These are phyloP conservation scores for Hoplostethus mediterraneus DNA, from an alignment of 2,797 vertebrate species.

Conservation along the genomic window DNA sequence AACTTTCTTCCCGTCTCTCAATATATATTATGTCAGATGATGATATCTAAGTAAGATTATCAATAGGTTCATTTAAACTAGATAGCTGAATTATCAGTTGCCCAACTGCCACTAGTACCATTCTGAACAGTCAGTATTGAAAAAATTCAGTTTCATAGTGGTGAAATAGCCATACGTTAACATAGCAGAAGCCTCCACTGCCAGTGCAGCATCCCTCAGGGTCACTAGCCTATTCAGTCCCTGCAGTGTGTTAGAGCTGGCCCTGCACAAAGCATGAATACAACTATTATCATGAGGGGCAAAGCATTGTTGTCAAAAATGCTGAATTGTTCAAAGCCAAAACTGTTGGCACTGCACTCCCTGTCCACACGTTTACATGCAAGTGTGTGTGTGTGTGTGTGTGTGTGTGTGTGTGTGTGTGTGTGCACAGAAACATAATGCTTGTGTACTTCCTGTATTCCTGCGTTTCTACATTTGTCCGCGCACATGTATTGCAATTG, in stretches of 20 bases:
- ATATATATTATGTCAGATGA: not conserved
- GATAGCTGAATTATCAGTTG: too few species aligned
- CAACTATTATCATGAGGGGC: slow-evolving; percentile 46
- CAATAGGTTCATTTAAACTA: too few species aligned
- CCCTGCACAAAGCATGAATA: slow-evolving; percentile 50
- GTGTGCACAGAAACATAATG: slow-evolving; percentile 11
- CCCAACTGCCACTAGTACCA: not conserved
- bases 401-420: slow-evolving; percentile 39
- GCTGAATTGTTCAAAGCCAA: slow-evolving; percentile 76
- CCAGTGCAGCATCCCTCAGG: slow-evolving; percentile 5
- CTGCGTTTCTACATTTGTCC: slow-evolving; percentile 44
- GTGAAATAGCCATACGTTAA: not conserved
- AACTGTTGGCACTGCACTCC: slow-evolving; percentile 80
- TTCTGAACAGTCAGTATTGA: too few species aligned
- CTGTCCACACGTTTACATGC: slow-evolving; percentile 7
- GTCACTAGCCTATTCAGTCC: slow-evolving; percentile 45
- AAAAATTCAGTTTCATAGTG: not conserved
- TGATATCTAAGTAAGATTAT: too few species aligned
- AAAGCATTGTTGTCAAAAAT: slow-evolving; percentile 66
- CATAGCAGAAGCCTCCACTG: not conserved
- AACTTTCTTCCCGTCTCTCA: too few species aligned
- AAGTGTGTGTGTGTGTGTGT: slow-evolving; percentile 34
- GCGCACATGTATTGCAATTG: slow-evolving; percentile 21
- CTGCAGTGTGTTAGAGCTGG: slow-evolving; percentile 38
- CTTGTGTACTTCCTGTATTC: slow-evolving; percentile 17